Conservation (phyloP, 2,797 vertebrate species). For the Phataginus tricuspis region DNA sequence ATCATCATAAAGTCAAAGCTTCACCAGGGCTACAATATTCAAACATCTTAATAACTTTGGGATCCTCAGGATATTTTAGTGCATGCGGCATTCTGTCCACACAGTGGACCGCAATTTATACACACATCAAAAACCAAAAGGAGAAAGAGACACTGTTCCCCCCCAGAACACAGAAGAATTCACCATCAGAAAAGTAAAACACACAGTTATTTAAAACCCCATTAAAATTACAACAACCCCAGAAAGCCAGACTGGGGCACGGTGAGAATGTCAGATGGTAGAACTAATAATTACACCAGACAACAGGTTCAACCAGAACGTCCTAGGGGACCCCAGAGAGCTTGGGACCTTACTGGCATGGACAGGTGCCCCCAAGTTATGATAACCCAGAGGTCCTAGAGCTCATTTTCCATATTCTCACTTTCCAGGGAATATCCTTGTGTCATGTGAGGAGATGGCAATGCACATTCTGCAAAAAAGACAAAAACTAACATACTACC, state of each 20-base stretch:
- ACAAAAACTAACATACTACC: too few relatives aligned
- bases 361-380: neutral
- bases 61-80: neutral
- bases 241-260: neutral
- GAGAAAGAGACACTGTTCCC: neutral
- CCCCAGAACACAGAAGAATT: neutral
- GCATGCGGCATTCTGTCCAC: rapidly evolving
- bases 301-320: neutral
- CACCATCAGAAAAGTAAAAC: neutral
- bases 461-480: neutral
- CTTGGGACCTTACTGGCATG: neutral
- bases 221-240: neutral
- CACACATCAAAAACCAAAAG: neutral
- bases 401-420: rapidly evolving
- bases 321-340: neutral
- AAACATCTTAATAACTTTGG: neutral
- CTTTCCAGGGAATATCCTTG: neutral
- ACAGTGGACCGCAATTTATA: too few relatives aligned
- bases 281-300: neutral
- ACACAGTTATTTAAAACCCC: neutral
- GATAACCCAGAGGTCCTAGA: neutral
- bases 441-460: rapidly evolving
- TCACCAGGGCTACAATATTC: neutral
- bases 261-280: neutral
- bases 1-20: neutral